Evolutionary conservation across 2,113 vertebrate genomes (phyloP), one percentile per base, ranked within the genome.

Genomic region (Pristiophorus japonicus): DNA sequence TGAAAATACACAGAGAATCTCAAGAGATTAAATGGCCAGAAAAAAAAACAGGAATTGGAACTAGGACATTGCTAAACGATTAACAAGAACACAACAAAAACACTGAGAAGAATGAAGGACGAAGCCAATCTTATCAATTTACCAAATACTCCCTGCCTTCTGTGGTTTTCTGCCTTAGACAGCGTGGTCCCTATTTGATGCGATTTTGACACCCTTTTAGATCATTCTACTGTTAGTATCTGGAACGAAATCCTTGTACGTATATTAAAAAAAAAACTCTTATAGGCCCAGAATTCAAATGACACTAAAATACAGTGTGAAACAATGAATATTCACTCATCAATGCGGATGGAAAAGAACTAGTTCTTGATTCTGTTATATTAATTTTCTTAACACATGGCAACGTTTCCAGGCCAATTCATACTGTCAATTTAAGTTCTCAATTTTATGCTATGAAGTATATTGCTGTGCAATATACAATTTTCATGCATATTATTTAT

Each of bases 401-500:
- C 12, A 62, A 59, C 12, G 14, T n/a, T 16, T 59, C 14, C 34
- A 59, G 55, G 55, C 30, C 12, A 59, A 20, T 38, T 11, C 55
- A 59, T n/a, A 59, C 20, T 66, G 66, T 24, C n/a, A 94, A 67
- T 94, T 42, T 27, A 47, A 45, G 92, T 42, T 45, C 92, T 70
- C 63, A 42, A 67, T 67, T 66, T 12, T 42, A 93, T 94, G 51
- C 59, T 18, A 5, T 67, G 63, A 67, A 94, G 14, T 94, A 6
- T 65, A 42, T 94, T 94, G 92, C 92, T 94, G 42, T 67, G 92
- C 20, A 94, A 67, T 67, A 42, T 45, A 45, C 22, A 45, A 42
- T 94, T 45, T 45, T 66, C n/a, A n/a, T n/a, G n/a, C n/a, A n/a
- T n/a, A 30, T 67, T 67, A 94, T 94, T 45, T 94, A 63, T 91